These are phyloP conservation scores for Gerris lacustris DNA, from an alignment of 2,888 invertebrate species.

Conservation along the genomic window DNA sequence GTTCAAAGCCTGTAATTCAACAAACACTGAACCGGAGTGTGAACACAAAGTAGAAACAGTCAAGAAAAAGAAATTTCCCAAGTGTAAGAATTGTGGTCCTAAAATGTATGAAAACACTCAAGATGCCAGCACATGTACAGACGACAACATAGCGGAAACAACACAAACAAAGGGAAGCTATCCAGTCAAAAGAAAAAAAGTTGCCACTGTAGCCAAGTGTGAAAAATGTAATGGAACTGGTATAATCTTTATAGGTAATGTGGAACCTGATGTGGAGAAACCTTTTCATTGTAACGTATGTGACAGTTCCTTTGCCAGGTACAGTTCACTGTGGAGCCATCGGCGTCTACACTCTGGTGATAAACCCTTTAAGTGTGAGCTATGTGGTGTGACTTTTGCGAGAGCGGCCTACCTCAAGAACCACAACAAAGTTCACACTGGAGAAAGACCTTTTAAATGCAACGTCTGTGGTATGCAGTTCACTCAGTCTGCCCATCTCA, in stretches of 20 bases:
- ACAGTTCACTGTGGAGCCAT: slow-evolving; percentile 79
- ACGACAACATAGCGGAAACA: slow-evolving; percentile 21
- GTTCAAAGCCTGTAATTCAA: slow-evolving; percentile 32
- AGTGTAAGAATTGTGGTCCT: slow-evolving; percentile 32
- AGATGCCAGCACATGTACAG: slow-evolving; percentile 24
- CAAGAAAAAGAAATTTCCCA: slow-evolving; percentile 33
- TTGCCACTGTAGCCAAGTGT: slow-evolving; percentile 73
- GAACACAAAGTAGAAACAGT: slow-evolving; percentile 22
- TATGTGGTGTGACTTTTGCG: slow-evolving; percentile 76
- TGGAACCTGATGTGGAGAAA: slow-evolving; percentile 45
- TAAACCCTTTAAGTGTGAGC: slow-evolving; percentile 79
- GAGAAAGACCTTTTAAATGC: slow-evolving; percentile 50
- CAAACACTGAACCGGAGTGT: slow-evolving; percentile 32
- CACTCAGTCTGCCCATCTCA: slow-evolving; percentile 75
- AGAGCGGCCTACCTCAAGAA: slow-evolving; percentile 84
- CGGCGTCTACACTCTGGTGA: slow-evolving; percentile 72
- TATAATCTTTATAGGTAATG: slow-evolving; percentile 59
- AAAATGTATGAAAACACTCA: slow-evolving; percentile 22
- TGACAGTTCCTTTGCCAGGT: slow-evolving; percentile 44
- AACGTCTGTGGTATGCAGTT: slow-evolving; percentile 83
- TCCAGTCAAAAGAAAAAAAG: slow-evolving; percentile 70
- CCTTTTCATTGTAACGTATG: slow-evolving; percentile 82
- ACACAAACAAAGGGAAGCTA: slow-evolving; percentile 44
- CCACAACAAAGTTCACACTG: slow-evolving; percentile 76
- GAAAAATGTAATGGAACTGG: slow-evolving; percentile 82